Conservation (phyloP, 1,140 invertebrate genomes). For the Nasonia vitripennis region DNA sequence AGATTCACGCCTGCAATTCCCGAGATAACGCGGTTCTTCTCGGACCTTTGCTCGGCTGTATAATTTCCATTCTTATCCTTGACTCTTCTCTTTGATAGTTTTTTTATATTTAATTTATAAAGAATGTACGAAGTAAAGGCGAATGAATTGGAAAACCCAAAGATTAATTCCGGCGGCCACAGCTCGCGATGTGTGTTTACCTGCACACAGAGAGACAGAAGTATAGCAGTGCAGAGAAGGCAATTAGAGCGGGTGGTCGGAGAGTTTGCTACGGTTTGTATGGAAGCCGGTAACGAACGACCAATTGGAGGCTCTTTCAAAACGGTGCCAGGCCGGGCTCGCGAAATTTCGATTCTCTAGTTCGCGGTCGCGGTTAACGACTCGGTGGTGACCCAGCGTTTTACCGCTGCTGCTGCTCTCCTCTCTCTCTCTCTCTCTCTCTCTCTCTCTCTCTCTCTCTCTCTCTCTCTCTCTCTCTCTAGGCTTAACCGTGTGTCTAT, state of each 20-base stretch:
- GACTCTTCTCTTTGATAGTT: not conserved
- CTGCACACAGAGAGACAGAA: not conserved
- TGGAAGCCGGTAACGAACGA: slow-evolving; percentile 32
- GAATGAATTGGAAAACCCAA: no score
- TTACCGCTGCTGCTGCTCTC: no score
- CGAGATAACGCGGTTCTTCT: not conserved
- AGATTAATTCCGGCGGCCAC: no score
- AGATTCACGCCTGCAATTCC: not conserved
- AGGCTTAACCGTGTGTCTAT: not conserved
- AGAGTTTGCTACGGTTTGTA: slow-evolving; percentile 1
- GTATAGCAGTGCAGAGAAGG: slow-evolving; percentile 13
- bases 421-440: not conserved
- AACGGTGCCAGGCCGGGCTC: not conserved
- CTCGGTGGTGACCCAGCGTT: not conserved
- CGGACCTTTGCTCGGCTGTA: not conserved
- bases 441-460: no score
- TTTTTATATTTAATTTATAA: no score
- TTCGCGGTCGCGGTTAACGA: slow-evolving; percentile 40
- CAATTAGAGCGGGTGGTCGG: slow-evolving; percentile 62
- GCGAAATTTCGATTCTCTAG: slow-evolving; percentile 42
- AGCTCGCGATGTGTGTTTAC: not conserved
- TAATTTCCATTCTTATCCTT: slow-evolving; percentile 2
- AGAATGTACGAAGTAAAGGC: no score
- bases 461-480: not conserved
- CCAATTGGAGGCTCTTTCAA: slow-evolving; percentile 31